These are phyloP conservation scores for Tenrec ecaudatus DNA, from an alignment of 2,113 vertebrate species.

Conservation along the genomic window DNA sequence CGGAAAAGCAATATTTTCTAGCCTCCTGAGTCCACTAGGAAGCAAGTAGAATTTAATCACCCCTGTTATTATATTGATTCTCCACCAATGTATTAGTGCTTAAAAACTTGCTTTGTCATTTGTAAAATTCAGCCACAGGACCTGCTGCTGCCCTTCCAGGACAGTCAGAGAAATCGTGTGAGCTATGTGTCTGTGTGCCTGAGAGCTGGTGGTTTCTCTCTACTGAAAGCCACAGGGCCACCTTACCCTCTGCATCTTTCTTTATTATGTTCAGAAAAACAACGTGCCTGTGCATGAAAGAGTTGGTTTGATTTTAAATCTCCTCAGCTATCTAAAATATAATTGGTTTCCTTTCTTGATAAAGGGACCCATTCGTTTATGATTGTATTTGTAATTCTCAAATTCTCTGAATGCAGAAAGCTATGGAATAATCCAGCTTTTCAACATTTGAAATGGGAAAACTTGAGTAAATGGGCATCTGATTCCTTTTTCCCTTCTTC, in stretches of 20 bases:
- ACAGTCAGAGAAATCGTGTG: background rate
- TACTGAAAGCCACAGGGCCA: conserved; percentile 18
- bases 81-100: background rate
- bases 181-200: background rate
- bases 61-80: conserved; percentile 52
- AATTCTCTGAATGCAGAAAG: conserved; percentile 49
- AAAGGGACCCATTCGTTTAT: conserved; percentile 37
- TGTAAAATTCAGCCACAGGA: conserved; percentile 61
- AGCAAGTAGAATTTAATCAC: conserved; percentile 59
- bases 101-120: conserved; percentile 55
- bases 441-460: conserved; percentile 41
- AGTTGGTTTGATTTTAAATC: too few relatives aligned
- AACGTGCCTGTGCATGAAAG: background rate
- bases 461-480: conserved; percentile 19
- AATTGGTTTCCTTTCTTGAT: conserved; percentile 31
- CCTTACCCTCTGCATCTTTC: conserved; percentile 27
- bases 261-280: conserved; percentile 41
- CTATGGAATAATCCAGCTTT: conserved; percentile 4
- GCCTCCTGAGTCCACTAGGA: conserved; percentile 47
- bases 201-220: conserved; percentile 30
- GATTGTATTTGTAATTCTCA: conserved; percentile 56
- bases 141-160: conserved; percentile 11
- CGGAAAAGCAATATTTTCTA: conserved; percentile 64
- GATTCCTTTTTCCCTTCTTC: background rate
- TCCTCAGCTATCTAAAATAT: conserved; percentile 36